These are phyloP conservation scores for Panulirus ornatus DNA, from an alignment of 1,140 invertebrate species.

Conservation along the genomic window DNA sequence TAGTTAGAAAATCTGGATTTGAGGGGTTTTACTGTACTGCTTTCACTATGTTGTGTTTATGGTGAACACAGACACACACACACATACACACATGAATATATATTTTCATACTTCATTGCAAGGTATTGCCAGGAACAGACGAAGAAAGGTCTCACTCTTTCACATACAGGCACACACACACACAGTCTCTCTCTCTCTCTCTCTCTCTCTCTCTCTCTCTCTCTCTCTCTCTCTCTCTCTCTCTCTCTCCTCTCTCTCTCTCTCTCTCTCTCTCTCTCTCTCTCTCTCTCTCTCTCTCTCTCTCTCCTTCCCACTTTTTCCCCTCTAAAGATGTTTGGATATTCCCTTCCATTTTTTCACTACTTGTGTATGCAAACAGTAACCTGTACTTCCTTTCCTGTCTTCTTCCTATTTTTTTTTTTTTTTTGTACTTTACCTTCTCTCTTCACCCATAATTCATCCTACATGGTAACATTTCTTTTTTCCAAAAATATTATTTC, in stretches of 20 bases:
- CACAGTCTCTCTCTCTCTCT: no score
- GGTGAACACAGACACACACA: no score
- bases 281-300: neutral
- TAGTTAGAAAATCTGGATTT: no score
- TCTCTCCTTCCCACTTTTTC: neutral
- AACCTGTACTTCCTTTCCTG: neutral
- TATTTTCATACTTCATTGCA: no score
- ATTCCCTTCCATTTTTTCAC: neutral
- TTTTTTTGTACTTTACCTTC: neutral
- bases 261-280: neutral
- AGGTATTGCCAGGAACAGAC: no score
- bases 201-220: neutral
- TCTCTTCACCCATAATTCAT: neutral
- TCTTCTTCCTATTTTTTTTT: neutral
- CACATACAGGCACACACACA: no score
- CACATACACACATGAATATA: no score
- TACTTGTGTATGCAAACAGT: neutral
- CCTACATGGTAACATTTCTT: no score
- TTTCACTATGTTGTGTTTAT: no score
- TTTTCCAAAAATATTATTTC: neutral
- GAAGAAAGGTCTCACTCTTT: no score
- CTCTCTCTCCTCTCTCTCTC: neutral
- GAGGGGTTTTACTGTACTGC: no score
- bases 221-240: neutral
- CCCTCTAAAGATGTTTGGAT: neutral